These are phyloP conservation scores for Hylia prasina DNA, from an alignment of 2,113 vertebrate species.

Conservation along the genomic window DNA sequence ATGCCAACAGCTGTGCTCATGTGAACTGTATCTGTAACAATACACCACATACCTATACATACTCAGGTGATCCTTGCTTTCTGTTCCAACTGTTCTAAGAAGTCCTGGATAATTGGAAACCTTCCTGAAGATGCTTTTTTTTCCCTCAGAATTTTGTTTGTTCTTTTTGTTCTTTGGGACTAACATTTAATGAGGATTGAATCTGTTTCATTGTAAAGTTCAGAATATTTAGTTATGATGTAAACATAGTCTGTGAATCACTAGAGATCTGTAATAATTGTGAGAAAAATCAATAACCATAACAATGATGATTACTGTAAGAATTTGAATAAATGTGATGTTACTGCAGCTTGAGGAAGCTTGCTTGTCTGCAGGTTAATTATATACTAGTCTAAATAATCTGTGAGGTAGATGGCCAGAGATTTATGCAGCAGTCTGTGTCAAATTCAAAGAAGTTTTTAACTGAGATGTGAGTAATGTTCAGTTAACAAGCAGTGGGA, in stretches of 20 bases:
- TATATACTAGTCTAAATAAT: background rate
- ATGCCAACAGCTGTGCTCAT: background rate
- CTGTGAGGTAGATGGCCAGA: background rate
- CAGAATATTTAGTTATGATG: background rate
- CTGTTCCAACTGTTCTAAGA: background rate
- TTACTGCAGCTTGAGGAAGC: background rate
- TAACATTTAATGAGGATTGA: background rate
- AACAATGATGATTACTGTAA: background rate
- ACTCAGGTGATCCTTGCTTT: background rate
- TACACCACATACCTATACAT: rapidly evolving
- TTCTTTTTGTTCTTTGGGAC: background rate
- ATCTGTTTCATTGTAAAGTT: background rate
- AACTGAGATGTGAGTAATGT: background rate
- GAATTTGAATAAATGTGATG: background rate
- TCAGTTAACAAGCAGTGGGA: background rate
- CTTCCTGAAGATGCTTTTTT: background rate
- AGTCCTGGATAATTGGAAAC: background rate
- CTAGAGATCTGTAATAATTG: background rate
- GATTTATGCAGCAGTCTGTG: background rate
- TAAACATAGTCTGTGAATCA: background rate
- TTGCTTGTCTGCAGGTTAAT: background rate
- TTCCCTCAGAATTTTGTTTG: background rate
- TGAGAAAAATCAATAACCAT: background rate
- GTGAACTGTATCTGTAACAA: background rate
- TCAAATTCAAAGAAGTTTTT: background rate